Evolutionary conservation across 2,113 vertebrate species (phyloP).

Genomic region (Thalassarche chlororhynchos): DNA sequence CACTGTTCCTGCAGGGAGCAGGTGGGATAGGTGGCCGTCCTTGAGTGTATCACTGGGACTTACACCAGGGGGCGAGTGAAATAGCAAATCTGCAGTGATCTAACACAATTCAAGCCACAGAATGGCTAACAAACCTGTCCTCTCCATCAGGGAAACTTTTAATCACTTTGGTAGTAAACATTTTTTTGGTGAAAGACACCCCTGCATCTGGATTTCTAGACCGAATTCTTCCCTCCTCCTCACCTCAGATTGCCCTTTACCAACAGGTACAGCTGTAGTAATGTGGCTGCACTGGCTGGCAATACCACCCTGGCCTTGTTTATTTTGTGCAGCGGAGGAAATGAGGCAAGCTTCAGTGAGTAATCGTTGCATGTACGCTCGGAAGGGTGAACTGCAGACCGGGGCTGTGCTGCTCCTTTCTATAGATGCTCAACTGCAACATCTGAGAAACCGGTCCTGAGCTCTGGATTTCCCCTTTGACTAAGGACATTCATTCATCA

Average conservation of each 20-base stretch:
- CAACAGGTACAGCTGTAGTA: background rate
- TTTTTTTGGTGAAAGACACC: background rate
- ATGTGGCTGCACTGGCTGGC: background rate
- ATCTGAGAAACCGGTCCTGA: background rate
- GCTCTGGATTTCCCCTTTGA: background rate
- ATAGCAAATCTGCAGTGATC: background rate
- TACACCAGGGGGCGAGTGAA: background rate
- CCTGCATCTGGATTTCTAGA: background rate
- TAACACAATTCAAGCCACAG: background rate
- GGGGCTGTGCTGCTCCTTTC: background rate
- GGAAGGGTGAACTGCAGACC: background rate
- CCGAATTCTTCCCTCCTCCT: background rate
- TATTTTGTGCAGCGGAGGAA: background rate
- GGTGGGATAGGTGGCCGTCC: background rate
- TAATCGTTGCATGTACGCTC: fast-evolving
- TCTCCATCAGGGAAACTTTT: background rate
- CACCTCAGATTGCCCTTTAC: background rate
- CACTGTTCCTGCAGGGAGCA: background rate
- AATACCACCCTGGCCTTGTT: background rate
- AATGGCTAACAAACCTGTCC: background rate
- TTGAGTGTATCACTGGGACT: background rate
- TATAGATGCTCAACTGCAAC: background rate
- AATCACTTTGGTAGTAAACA: background rate
- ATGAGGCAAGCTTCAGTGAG: background rate
- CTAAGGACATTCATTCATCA: background rate